Conservation (phyloP, 2,888 invertebrate species). For the Polydrusus cervinus region DNA sequence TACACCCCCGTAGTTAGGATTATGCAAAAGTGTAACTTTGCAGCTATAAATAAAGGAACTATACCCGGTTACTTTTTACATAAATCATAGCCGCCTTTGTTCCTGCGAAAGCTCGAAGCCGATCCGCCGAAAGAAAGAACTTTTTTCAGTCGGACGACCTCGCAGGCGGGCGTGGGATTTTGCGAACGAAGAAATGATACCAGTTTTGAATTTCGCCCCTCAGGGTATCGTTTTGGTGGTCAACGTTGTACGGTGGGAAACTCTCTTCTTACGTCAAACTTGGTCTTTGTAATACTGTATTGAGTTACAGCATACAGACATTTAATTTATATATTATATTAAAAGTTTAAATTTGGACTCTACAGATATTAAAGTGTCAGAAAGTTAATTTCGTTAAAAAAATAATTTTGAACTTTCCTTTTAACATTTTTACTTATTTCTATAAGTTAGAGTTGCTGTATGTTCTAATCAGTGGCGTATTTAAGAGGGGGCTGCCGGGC, state of each 20-base stretch:
- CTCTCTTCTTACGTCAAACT: neutral
- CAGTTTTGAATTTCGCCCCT: conserved; percentile 35
- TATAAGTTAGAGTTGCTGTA: too few species aligned
- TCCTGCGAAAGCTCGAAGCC: conserved; percentile 40
- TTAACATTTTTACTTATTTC: too few species aligned
- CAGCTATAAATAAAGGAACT: neutral
- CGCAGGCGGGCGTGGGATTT: conserved; percentile 32
- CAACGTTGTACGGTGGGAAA: conserved; percentile 18
- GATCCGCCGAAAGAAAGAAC: conserved; percentile 27
- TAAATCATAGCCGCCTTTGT: conserved; percentile 44
- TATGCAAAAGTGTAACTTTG: neutral
- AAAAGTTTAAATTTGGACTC: too few species aligned
- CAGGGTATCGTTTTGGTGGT: conserved; percentile 31
- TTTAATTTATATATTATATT: too few species aligned
- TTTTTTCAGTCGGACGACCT: conserved; percentile 30
- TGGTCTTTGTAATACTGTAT: neutral
- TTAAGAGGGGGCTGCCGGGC: too few species aligned
- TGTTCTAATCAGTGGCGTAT: too few species aligned
- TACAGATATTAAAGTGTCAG: too few species aligned
- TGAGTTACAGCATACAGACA: neutral
- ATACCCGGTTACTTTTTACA: conserved; percentile 34
- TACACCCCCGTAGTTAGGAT: neutral
- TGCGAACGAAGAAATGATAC: conserved; percentile 33
- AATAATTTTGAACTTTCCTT: too few species aligned
- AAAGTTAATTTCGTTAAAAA: too few species aligned